A percentile compares a stretch with the other conserved stretches of the same genome.
Conservation (phyloP, 64 coral and sea anemone genomes). For the Stichodactyla helianthus region DNA sequence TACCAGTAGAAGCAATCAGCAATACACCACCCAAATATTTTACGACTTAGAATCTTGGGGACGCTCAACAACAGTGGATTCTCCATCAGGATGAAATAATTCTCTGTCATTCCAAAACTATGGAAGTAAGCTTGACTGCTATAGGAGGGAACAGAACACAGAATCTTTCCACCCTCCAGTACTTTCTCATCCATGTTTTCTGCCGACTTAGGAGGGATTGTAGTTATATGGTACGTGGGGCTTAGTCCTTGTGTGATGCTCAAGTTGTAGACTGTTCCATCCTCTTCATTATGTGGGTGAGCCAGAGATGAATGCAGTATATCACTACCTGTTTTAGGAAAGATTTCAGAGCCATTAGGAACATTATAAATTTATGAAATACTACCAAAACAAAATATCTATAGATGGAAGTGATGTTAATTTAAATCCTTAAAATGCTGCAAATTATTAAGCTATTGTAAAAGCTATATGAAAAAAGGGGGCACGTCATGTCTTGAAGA, state of each 20-base stretch:
- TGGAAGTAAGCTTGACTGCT: slow-evolving; percentile 52
- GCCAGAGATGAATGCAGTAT: slow-evolving; percentile 33
- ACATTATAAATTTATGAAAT: too few relatives aligned
- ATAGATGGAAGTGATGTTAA: too few relatives aligned
- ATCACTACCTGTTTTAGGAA: slow-evolving; percentile 21
- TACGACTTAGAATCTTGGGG: slow-evolving; percentile 13
- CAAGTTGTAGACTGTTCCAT: slow-evolving; percentile 77
- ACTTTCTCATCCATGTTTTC: slow-evolving; percentile 31
- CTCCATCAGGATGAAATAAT: slow-evolving; percentile 52
- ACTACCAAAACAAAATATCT: too few relatives aligned
- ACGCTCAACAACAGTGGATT: slow-evolving; percentile 47
- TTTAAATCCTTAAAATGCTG: too few relatives aligned
- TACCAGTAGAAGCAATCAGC: slow-evolving; percentile 60
- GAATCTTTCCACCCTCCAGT: slow-evolving; percentile 60
- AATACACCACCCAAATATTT: slow-evolving; percentile 36
- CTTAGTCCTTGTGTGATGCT: slow-evolving; percentile 15
- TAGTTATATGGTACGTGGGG: slow-evolving; percentile 40
- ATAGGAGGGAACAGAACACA: slow-evolving; percentile 58
- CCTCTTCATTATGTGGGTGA: slow-evolving; percentile 60
- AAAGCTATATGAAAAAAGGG: too few relatives aligned
- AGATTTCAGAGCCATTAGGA: not conserved
- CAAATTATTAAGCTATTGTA: too few relatives aligned
- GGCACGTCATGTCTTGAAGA: too few relatives aligned
- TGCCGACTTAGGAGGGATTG: slow-evolving; percentile 52
- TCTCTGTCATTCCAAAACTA: slow-evolving; percentile 84